Percentiles rank a stretch among this genome's conserved stretches.
Conservation (phyloP, 2,797 vertebrate species). For the Tinamus major region DNA sequence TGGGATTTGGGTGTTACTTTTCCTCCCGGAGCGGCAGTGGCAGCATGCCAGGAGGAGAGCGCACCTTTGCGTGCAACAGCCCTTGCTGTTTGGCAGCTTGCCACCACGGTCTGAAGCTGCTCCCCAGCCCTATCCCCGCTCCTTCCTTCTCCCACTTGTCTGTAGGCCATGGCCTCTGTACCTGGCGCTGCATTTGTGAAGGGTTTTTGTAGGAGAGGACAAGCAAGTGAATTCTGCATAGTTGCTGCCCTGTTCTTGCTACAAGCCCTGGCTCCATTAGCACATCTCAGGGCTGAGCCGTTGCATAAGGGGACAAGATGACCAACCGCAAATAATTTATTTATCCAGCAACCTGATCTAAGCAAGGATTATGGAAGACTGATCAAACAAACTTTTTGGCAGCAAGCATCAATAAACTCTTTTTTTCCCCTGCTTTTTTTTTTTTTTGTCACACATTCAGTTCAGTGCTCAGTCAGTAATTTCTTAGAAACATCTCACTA, state of each 20-base stretch:
- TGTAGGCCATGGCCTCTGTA: background rate
- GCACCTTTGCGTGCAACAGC: background rate
- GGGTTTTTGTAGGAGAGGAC: background rate
- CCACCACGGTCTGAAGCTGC: background rate
- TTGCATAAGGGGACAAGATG: rapidly evolving
- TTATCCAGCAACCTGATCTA: background rate
- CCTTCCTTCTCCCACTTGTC: background rate
- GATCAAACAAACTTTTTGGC: background rate
- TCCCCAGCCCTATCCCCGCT: background rate
- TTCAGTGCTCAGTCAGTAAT: background rate
- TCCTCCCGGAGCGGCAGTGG: background rate
- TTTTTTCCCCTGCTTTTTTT: background rate
- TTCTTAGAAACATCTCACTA: slow-evolving; percentile 5
- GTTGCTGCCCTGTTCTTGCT: background rate
- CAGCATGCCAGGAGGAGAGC: background rate
- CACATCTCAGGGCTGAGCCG: background rate
- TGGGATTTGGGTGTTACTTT: background rate
- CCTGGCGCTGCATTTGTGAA: background rate
- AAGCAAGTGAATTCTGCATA: background rate
- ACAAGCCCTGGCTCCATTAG: background rate
- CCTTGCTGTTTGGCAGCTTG: background rate
- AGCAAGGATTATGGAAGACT: background rate
- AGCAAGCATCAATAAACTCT: background rate
- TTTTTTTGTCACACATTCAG: background rate
- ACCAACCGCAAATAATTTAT: background rate